Conservation (phyloP, 2,797 vertebrate species). For the Bryconaethiops microstoma region DNA sequence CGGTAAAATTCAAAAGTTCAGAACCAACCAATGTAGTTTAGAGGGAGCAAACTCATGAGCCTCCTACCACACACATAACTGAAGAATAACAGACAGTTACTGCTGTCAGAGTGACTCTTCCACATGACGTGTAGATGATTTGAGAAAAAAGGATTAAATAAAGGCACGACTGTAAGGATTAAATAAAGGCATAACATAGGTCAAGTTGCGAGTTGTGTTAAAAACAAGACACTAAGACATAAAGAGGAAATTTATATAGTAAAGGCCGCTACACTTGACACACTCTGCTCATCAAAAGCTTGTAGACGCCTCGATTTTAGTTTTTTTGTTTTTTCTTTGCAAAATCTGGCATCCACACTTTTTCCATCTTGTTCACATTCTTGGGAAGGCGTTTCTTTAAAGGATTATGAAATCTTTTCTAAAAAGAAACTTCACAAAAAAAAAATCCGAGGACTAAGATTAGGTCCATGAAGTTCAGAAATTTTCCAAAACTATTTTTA, state of each 20-base stretch:
- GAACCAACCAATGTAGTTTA: neutral
- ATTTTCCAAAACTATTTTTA: no score
- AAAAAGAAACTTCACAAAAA: no score
- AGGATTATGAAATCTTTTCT: no score
- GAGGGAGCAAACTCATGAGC: conserved; percentile 27
- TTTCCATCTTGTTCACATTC: no score
- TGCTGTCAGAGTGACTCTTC: conserved; percentile 2
- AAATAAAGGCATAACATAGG: neutral
- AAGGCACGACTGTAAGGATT: neutral
- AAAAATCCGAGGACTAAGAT: no score
- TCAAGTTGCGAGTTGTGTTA: neutral
- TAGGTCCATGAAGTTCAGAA: no score
- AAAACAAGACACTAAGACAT: neutral
- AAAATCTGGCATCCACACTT: no score
- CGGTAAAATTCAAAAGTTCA: conserved; percentile 70
- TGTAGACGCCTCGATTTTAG: neutral
- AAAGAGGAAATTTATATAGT: neutral
- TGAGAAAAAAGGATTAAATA: neutral
- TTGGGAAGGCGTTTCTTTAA: no score
- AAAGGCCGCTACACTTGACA: neutral
- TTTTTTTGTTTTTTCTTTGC: no score
- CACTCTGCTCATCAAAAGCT: neutral
- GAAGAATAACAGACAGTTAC: conserved; percentile 37
- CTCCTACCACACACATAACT: neutral
- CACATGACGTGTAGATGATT: neutral